Base-by-base conservation (phyloP, 2,113 vertebrate genomes). In the Oreochromis aureus region DNA sequence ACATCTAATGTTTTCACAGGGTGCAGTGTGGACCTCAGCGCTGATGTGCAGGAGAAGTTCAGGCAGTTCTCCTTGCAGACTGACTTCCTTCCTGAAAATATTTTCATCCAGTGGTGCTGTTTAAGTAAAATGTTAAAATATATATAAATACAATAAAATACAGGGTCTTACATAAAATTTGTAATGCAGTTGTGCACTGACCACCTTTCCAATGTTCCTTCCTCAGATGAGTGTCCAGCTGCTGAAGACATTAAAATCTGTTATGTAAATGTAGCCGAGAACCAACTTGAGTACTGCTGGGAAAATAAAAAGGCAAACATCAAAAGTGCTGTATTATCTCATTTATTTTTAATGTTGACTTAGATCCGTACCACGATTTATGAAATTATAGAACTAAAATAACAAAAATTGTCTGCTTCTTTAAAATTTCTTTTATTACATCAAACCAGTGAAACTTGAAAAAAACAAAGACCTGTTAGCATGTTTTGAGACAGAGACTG, bases 261-360 rank as follows among this genome's bases (percentile, higher is more conserved):
- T 3, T 51, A 19, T 9, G 16, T 51, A 51, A 51, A 51, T 2
- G 48, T 51, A 51, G 48, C 48, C 4, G 3, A 71, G 10, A 1
- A 19, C 18, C 22, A 19, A 5, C 11, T 11, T 58, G 53, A 79
- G 16, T 1, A 16, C 15, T 10, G 56, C 69, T 46, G 56, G 19
- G 13, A 32, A 61, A 95, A 87, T 84, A 93, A 96, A 96, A 95
- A 39, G 94, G 54, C 94, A 89, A 95, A 96, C 96, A 95, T 95
- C 96, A 97, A 97, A 99, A 99, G 98, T 98, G 98, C 97, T 96
- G 97, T 96, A 96, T 96, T 97, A 94, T 87, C 91, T 27, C 6
- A 7, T 59, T 55, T 55, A 6, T 11, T 55, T 55, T 55, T 89
- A 98, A 97, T 97, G 95, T 96, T 91, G 97, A 51, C 48, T 19